A percentile compares a stretch with the other conserved stretches of the same genome.
Evolutionary conservation across 1,140 invertebrate genomes (phyloP).

Genomic region (Vanessa tameamea): DNA sequence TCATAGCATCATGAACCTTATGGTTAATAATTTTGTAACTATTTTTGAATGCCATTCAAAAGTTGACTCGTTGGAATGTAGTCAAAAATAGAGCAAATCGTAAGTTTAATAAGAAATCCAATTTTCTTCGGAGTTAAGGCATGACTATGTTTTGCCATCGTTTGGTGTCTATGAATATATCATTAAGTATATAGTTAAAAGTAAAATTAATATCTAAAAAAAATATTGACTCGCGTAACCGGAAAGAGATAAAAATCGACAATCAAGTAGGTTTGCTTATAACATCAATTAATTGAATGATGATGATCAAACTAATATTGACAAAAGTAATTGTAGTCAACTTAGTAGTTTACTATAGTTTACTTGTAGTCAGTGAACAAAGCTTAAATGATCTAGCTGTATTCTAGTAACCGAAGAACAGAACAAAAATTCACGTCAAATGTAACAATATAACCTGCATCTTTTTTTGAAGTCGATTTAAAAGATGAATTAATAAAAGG

Average conservation of each 20-base stretch:
- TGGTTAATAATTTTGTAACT: neutral
- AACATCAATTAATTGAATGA: too few species aligned
- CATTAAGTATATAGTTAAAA: neutral
- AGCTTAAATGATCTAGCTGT: too few species aligned
- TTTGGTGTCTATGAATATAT: neutral
- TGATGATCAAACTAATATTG: too few species aligned
- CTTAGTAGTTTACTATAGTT: too few species aligned
- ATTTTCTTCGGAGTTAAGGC: constrained; percentile 2
- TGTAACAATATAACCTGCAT: too few species aligned
- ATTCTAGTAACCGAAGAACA: too few species aligned
- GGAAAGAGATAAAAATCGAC: too few species aligned
- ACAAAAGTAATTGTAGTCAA: too few species aligned
- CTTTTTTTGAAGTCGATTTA: neutral
- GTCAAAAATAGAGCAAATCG: constrained; percentile 11
- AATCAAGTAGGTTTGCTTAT: too few species aligned
- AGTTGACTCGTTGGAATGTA: neutral
- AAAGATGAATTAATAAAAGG: neutral
- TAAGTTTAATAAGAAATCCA: constrained; percentile 2
- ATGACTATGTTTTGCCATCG: neutral
- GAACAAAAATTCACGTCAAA: too few species aligned
- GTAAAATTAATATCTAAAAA: neutral
- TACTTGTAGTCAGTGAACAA: too few species aligned
- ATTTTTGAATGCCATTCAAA: neutral
- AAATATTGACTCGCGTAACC: too few species aligned
- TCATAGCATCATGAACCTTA: neutral